phyloP scores from a whole-genome alignment of 1,140 invertebrate genomes.

The Platorchestia sp. region DNA sequence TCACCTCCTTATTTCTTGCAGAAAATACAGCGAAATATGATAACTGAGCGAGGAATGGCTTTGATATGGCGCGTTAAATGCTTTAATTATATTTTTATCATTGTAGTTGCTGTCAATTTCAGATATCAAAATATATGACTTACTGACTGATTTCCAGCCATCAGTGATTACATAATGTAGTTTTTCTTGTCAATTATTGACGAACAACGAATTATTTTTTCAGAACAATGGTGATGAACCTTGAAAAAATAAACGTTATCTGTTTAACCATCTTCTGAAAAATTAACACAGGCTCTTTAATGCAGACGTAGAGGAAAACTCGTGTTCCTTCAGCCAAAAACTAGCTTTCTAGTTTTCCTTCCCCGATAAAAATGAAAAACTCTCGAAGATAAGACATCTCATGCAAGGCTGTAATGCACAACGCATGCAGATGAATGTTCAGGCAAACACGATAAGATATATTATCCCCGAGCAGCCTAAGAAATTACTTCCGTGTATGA shows the following conservation, averaged over 20 bases:
- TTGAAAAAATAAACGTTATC: neutral
- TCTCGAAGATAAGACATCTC: neutral
- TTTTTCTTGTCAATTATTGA: neutral
- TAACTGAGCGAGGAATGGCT: neutral
- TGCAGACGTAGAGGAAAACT: neutral
- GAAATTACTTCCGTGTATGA: neutral
- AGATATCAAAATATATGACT: neutral
- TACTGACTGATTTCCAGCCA: neutral
- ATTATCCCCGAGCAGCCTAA: too few species aligned
- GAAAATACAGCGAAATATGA: neutral
- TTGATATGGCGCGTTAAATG: neutral
- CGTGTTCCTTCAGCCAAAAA: neutral
- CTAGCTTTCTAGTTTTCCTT: too few species aligned
- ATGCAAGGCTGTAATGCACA: neutral
- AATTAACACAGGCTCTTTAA: neutral
- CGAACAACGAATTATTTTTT: neutral
- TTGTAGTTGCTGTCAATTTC: neutral
- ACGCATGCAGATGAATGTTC: neutral
- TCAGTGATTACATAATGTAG: neutral
- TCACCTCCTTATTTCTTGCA: neutral
- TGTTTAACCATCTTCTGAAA: neutral
- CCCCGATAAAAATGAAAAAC: too few species aligned
- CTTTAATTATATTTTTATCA: neutral
- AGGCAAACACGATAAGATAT: neutral
- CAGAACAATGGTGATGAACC: neutral